Evolutionary conservation across 1,140 invertebrate genomes (phyloP).

Genomic region (Drosophila truncata): DNA sequence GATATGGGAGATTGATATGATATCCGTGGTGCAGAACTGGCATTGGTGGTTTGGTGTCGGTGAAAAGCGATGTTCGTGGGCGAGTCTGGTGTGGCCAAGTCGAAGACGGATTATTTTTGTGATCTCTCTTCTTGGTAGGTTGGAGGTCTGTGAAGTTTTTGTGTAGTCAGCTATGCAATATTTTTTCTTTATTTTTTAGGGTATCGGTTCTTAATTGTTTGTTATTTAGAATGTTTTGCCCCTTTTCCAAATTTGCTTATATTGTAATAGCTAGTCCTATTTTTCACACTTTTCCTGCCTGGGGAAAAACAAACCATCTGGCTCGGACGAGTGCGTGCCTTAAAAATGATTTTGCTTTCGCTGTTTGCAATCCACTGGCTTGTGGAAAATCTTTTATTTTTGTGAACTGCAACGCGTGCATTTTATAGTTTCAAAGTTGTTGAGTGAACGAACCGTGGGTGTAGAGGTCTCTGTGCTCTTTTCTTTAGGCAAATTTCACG

Average conservation of each 20-base stretch:
- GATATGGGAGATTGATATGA: no score
- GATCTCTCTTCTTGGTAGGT: no score
- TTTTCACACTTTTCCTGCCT: slow-evolving; percentile 61
- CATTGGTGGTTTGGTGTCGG: no score
- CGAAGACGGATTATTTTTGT: no score
- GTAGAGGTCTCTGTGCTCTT: slow-evolving; percentile 26
- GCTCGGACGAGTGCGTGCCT: slow-evolving; percentile 59
- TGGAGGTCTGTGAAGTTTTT: no score
- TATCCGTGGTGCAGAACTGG: no score
- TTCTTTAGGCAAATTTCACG: slow-evolving; percentile 37
- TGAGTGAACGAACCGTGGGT: slow-evolving; percentile 48
- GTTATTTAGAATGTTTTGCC: no score
- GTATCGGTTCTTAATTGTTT: no score
- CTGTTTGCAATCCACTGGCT: slow-evolving; percentile 15
- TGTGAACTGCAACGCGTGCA: slow-evolving; percentile 67
- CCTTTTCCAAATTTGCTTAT: slow-evolving; percentile 18
- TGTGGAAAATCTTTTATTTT: slow-evolving; percentile 36
- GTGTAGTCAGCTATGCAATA: no score
- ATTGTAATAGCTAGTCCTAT: slow-evolving; percentile 20
- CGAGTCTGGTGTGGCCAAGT: no score
- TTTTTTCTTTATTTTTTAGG: no score
- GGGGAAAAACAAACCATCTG: slow-evolving; percentile 59
- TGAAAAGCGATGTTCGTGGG: no score
- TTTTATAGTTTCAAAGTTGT: slow-evolving; percentile 71
- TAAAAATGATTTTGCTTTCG: slow-evolving; percentile 29